A percentile compares a stretch with the other conserved stretches of the same genome.
Evolutionary conservation across 2,797 vertebrate species (phyloP).

Genomic region (Silurus lanzhouensis): DNA sequence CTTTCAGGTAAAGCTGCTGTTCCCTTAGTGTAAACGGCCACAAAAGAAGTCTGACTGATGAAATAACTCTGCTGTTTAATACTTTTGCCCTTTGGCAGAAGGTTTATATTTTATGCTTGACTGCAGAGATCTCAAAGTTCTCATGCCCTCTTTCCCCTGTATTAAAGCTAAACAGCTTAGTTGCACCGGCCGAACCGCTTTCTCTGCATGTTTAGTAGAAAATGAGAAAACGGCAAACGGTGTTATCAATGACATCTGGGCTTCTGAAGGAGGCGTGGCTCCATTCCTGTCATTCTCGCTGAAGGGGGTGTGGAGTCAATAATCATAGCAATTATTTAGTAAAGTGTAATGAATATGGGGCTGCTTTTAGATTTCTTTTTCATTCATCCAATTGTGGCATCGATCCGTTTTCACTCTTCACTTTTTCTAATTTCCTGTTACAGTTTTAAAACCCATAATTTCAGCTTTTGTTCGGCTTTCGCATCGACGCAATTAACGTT

Average conservation of each 20-base stretch:
- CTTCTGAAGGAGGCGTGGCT: not conserved
- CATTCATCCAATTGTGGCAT: not conserved
- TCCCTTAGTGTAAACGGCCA: slow-evolving; percentile 17
- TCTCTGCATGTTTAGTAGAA: not conserved
- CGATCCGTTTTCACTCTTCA: not conserved
- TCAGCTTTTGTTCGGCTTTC: not conserved
- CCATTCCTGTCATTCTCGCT: not conserved
- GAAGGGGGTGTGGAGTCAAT: not conserved
- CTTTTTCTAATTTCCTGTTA: not conserved
- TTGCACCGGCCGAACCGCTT: slow-evolving; percentile 11
- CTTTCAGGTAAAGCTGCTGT: slow-evolving; percentile 20
- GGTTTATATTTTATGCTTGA: slow-evolving; percentile 33
- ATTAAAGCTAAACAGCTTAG: slow-evolving; percentile 36
- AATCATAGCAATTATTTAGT: not conserved
- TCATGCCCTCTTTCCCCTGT: slow-evolving; percentile 30
- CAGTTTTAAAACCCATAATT: not conserved
- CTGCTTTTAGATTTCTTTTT: not conserved
- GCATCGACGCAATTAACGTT: not conserved
- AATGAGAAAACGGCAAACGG: not conserved
- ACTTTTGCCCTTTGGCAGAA: slow-evolving; percentile 41
- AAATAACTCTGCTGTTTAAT: slow-evolving; percentile 28
- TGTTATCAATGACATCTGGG: not conserved
- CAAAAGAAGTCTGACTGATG: slow-evolving; percentile 20
- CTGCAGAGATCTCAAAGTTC: slow-evolving; percentile 31
- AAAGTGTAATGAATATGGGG: not conserved